phyloP scores from a whole-genome alignment of 2,797 vertebrate species.

The Hybognathus amarus region DNA sequence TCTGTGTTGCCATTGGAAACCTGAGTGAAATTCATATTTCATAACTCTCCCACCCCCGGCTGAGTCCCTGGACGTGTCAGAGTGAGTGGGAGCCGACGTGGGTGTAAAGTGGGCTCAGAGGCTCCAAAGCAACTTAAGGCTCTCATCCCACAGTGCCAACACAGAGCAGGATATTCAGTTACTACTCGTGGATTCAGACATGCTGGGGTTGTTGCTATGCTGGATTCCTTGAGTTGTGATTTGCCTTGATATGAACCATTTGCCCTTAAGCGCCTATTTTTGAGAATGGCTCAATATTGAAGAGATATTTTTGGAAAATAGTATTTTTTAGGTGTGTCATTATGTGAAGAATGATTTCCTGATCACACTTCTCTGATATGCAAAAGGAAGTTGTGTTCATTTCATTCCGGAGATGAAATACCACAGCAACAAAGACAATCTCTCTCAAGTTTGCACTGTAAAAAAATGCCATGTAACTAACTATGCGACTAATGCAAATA shows the following conservation, averaged over 20 bases:
- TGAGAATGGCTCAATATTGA: conserved; percentile 22
- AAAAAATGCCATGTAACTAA: not conserved
- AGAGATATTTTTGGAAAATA: conserved; percentile 31
- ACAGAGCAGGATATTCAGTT: conserved; percentile 31
- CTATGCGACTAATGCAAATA: not conserved
- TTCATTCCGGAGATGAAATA: not conserved
- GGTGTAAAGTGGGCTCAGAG: conserved; percentile 60
- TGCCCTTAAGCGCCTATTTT: conserved; percentile 39
- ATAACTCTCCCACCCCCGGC: conserved; percentile 63
- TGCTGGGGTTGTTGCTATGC: conserved; percentile 25
- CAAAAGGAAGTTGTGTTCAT: not conserved
- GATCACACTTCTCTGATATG: not conserved
- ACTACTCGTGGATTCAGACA: conserved; percentile 36
- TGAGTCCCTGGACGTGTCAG: conserved; percentile 59
- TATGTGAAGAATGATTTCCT: conserved; percentile 13
- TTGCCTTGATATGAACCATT: conserved; percentile 39
- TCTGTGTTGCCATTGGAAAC: conserved; percentile 67
- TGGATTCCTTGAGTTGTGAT: conserved; percentile 26
- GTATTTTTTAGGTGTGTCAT: not conserved
- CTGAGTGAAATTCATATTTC: conserved; percentile 61
- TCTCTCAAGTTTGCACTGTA: not conserved
- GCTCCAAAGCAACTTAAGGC: conserved; percentile 55
- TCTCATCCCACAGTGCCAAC: conserved; percentile 55
- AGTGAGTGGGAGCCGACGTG: conserved; percentile 58
- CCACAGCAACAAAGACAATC: not conserved